A percentile compares a stretch with the other conserved stretches of the same genome.
These are phyloP conservation scores for Aphelenchoides avenae DNA, from an alignment of 1,140 invertebrate genomes.

Conservation along the genomic window DNA sequence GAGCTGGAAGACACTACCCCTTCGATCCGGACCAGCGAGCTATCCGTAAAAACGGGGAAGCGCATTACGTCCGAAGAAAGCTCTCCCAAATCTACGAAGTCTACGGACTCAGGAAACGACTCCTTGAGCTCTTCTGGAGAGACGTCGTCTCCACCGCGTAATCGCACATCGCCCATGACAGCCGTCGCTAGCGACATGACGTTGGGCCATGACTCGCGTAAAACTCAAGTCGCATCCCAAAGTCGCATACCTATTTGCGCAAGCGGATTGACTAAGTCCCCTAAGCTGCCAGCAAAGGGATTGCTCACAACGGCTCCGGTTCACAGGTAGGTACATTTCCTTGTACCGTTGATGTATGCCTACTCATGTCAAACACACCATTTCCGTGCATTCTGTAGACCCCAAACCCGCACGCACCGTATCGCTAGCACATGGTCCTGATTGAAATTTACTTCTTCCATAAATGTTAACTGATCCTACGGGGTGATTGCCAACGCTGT, in stretches of 20 bases:
- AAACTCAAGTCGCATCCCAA: slow-evolving; percentile 1
- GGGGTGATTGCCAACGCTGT: neutral
- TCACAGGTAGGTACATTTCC: neutral
- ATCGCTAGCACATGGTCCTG: no score
- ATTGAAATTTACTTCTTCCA: no score
- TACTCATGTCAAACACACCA: no score
- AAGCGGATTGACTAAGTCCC: slow-evolving; percentile 8
- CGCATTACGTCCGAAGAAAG: slow-evolving; percentile 1
- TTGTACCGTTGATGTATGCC: neutral
- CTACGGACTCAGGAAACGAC: neutral
- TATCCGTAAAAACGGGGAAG: slow-evolving; percentile 1
- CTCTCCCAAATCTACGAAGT: slow-evolving; percentile 41
- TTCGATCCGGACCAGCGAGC: no score
- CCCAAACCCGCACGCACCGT: no score
- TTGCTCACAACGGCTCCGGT: neutral
- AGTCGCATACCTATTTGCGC: slow-evolving; percentile 14
- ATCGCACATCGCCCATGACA: slow-evolving; percentile 6
- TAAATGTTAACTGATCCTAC: neutral
- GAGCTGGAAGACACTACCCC: neutral
- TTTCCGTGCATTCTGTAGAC: no score
- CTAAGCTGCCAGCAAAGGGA: slow-evolving; percentile 12
- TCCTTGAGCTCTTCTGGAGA: neutral
- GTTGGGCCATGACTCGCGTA: neutral
- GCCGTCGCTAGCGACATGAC: slow-evolving; percentile 1
- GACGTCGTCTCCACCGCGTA: neutral